These are phyloP conservation scores for Takifugu rubripes DNA, from an alignment of 2,797 vertebrate species.

Conservation along the genomic window DNA sequence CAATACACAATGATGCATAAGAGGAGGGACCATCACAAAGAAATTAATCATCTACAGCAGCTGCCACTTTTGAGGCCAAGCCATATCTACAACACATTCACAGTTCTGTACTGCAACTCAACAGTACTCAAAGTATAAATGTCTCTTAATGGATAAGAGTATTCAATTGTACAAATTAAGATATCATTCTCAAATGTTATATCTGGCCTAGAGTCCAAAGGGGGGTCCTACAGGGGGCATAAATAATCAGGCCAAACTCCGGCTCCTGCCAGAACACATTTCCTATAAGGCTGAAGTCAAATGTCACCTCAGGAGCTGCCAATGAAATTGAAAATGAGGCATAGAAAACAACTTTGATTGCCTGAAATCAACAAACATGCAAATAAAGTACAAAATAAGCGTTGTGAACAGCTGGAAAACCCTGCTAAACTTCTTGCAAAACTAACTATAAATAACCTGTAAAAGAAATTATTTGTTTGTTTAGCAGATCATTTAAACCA, in stretches of 20 bases:
- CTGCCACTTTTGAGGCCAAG: constrained; percentile 13
- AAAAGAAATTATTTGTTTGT: too few relatives aligned
- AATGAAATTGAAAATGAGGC: constrained; percentile 10
- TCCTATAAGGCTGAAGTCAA: constrained; percentile 22
- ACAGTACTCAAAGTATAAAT: constrained; percentile 30
- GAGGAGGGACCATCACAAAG: too few relatives aligned
- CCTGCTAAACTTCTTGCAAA: too few relatives aligned
- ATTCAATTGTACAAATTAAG: too few relatives aligned
- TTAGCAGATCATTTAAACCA: too few relatives aligned
- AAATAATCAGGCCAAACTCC: constrained; percentile 25
- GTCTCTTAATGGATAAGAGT: too few relatives aligned
- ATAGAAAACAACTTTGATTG: constrained; percentile 23
- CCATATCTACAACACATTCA: constrained; percentile 22
- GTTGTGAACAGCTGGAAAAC: too few relatives aligned
- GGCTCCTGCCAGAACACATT: constrained; percentile 15
- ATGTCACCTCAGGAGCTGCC: constrained; percentile 12
- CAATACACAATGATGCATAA: too few relatives aligned
- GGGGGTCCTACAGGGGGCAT: constrained; percentile 9
- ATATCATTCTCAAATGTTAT: background rate
- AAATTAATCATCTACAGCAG: too few relatives aligned
- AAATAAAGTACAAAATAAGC: too few relatives aligned
- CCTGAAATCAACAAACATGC: constrained; percentile 9
- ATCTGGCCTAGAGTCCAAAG: constrained; percentile 8
- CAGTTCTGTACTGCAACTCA: constrained; percentile 31
- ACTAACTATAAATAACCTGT: too few relatives aligned